Evolutionary conservation across 2,888 invertebrate genomes (phyloP).

Genomic region (Drosophila paramelanica): DNA sequence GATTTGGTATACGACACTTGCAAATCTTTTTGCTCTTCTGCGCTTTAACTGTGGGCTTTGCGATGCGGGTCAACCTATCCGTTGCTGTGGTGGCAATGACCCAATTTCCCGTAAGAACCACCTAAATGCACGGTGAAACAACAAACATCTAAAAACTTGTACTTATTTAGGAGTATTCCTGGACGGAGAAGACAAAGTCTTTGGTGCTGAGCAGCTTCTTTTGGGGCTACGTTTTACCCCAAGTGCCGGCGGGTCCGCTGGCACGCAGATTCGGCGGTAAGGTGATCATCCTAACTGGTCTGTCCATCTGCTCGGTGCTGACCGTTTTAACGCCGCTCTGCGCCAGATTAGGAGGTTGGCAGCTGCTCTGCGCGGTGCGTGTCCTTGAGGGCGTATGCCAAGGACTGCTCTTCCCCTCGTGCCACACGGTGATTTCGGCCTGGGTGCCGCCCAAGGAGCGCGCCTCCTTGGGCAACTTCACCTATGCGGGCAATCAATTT

Average conservation of each 20-base stretch:
- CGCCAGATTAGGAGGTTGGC: constrained; percentile 88
- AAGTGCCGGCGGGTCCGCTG: constrained; percentile 89
- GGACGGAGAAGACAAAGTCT: constrained; percentile 87
- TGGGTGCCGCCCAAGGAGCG: constrained; percentile 89
- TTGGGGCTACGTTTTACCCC: constrained; percentile 88
- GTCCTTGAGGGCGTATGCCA: constrained; percentile 90
- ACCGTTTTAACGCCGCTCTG: constrained; percentile 89
- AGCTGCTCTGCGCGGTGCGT: constrained; percentile 88
- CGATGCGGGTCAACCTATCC: constrained; percentile 89
- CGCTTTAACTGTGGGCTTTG: constrained; percentile 88
- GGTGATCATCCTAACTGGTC: constrained; percentile 86
- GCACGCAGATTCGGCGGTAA: constrained; percentile 90
- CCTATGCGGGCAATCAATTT: constrained; percentile 88
- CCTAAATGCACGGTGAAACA: not conserved
- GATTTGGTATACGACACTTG: constrained; percentile 88
- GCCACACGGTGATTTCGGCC: constrained; percentile 90
- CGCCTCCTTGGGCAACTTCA: constrained; percentile 87
- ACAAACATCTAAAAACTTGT: not conserved
- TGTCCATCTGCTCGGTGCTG: constrained; percentile 87
- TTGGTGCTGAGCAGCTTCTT: constrained; percentile 88
- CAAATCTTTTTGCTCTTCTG: constrained; percentile 88
- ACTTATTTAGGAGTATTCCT: constrained; percentile 86
- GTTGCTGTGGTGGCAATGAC: constrained; percentile 92
- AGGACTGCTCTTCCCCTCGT: constrained; percentile 89
- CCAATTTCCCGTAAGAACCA: constrained; percentile 78